Percentiles rank a stretch among this genome's conserved stretches.
These are phyloP conservation scores for Nyleta sp. DNA, from an alignment of 2,888 invertebrate species.

Conservation along the genomic window DNA sequence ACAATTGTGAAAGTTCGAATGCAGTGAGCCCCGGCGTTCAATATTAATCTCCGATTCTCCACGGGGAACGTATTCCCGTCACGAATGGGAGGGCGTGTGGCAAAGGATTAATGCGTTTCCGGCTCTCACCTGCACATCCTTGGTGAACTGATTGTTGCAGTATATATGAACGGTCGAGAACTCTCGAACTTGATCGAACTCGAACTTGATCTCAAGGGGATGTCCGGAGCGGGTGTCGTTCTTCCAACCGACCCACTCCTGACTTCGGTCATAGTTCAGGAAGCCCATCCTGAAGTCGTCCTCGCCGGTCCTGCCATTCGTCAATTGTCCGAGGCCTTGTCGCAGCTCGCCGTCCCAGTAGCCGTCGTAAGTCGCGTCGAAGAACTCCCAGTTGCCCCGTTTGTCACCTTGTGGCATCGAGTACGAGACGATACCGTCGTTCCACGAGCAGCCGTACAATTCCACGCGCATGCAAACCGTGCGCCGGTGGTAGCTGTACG, in stretches of 20 bases:
- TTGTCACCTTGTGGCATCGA: slow-evolving; percentile 95
- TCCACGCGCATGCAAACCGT: slow-evolving; percentile 97
- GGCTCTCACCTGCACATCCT: slow-evolving; percentile 89
- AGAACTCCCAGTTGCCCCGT: slow-evolving; percentile 91
- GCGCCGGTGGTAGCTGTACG: slow-evolving; percentile 91
- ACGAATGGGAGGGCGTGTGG: slow-evolving; percentile 38
- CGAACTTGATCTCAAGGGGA: slow-evolving; percentile 88
- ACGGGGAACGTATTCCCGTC: slow-evolving; percentile 43
- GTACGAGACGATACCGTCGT: slow-evolving; percentile 92
- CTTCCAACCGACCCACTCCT: slow-evolving; percentile 96
- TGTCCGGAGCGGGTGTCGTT: slow-evolving; percentile 87
- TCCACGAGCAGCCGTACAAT: slow-evolving; percentile 94
- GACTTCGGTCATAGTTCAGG: slow-evolving; percentile 85
- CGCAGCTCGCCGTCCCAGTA: slow-evolving; percentile 89
- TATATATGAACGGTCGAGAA: slow-evolving; percentile 92
- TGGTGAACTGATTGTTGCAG: slow-evolving; percentile 93
- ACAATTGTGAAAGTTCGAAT: slow-evolving; percentile 42
- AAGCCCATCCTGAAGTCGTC: slow-evolving; percentile 88
- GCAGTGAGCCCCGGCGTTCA: slow-evolving; percentile 33
- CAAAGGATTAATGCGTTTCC: slow-evolving; percentile 49
- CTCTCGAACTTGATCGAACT: slow-evolving; percentile 94
- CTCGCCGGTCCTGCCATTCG: slow-evolving; percentile 91
- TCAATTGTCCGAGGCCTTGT: slow-evolving; percentile 92
- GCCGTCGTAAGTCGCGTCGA: slow-evolving; percentile 94
- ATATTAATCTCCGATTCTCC: slow-evolving; percentile 48